Evolutionary conservation across 1,140 invertebrate species (phyloP).

Genomic region (Papilio glaucus): DNA sequence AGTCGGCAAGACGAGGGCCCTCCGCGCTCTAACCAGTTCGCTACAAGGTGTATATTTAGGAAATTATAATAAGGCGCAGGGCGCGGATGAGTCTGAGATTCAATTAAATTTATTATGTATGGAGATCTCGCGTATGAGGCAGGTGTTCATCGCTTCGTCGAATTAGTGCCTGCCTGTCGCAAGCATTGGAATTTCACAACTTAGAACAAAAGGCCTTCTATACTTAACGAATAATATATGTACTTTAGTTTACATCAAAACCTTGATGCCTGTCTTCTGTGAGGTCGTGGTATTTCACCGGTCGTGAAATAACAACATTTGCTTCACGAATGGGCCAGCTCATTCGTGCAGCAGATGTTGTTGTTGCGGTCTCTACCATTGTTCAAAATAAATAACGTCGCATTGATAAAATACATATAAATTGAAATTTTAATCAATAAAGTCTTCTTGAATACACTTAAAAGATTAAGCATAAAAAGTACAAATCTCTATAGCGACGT

Average conservation of each 20-base stretch:
- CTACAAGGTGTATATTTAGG: slow-evolving; percentile 73
- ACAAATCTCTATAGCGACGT: slow-evolving; percentile 12
- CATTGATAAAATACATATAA: too few species aligned
- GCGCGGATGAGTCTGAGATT: slow-evolving; percentile 78
- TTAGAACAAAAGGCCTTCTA: slow-evolving; percentile 24
- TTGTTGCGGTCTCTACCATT: too few species aligned
- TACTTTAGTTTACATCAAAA: not conserved
- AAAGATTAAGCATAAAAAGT: not conserved
- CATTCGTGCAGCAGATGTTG: too few species aligned
- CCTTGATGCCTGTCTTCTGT: too few species aligned
- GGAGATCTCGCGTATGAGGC: slow-evolving; percentile 72
- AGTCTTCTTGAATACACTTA: not conserved
- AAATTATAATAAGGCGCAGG: slow-evolving; percentile 74
- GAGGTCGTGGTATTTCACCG: too few species aligned
- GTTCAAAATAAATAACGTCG: too few species aligned
- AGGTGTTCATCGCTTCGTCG: slow-evolving; percentile 71
- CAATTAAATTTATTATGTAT: slow-evolving; percentile 83
- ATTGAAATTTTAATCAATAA: too few species aligned
- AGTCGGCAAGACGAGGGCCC: slow-evolving; percentile 59
- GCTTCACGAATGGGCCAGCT: too few species aligned
- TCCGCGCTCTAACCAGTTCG: slow-evolving; percentile 61
- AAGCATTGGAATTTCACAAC: slow-evolving; percentile 40
- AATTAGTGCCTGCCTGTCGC: slow-evolving; percentile 64
- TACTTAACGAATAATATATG: not conserved
- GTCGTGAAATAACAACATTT: too few species aligned